Base-by-base conservation (phyloP, 2,797 vertebrate genomes). In the Bucorvus abyssinicus region DNA sequence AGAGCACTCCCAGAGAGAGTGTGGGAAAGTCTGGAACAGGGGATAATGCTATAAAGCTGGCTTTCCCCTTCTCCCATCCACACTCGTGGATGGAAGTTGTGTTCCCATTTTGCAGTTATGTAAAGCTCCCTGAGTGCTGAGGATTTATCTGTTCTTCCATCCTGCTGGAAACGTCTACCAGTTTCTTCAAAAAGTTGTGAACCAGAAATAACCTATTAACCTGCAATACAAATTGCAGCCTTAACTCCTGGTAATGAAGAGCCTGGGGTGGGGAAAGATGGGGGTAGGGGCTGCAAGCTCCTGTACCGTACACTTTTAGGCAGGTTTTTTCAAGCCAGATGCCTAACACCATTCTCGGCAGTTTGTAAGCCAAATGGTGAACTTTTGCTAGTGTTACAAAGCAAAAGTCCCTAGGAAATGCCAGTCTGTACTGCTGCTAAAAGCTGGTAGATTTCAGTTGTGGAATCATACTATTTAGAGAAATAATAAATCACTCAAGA, bases 331-430 rank as follows among this genome's bases (percentile, higher is more conserved):
- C 38, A 87, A 71, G 76, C 14, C 38, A 61, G 79, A 63, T 57
- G 50, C 52, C 23, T 34, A 63, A 77, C 38, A 69, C 34, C 59
- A 15, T 65, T 82, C 59, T 38, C 50, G 42, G 69, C 67, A 69
- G 77, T 71, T 45, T 84, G 40, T 17, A 69, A 93, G 34, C n/a
- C 65, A 93, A 90, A 92, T 84, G 56, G 44, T 74, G 75, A 76
- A 63, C 8, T 42, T 73, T 7, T 81, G 32, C 56, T 67, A 40
- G 36, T 21, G 38, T 22, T 77, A 76, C 1, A 14, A 1, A 67
- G 88, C 53, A 91, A 76, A 95, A 94, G 71, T 59, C 89, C 84
- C 84, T 38, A 67, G 47, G 36, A 93, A 95, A 93, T 87, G 29
- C n/a, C 71, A 70, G 9, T 36, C 69, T 55, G 18, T 38, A 38